phyloP scores from a whole-genome alignment of 2,113 vertebrate species.

The Leptobrachium leishanense region DNA sequence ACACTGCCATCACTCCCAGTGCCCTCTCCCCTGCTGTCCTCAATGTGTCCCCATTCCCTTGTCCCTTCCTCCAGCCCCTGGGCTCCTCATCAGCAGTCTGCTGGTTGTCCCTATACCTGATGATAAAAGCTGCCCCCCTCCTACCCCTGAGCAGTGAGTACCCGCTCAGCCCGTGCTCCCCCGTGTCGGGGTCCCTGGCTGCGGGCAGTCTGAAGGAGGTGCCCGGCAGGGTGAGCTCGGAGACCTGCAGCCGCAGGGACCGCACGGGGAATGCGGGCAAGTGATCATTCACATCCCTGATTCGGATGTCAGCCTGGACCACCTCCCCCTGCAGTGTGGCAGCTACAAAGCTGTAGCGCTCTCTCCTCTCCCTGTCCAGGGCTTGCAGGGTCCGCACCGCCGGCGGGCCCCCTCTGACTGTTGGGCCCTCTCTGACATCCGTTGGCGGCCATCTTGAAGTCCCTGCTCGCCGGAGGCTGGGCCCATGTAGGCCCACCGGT shows the following conservation, averaged over 20 bases:
- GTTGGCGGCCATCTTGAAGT: no score
- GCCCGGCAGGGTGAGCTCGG: slow-evolving; percentile 78
- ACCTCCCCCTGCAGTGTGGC: no score
- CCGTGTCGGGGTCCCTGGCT: slow-evolving; percentile 79
- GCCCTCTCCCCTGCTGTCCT: no score
- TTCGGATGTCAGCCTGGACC: no score
- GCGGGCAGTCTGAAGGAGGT: slow-evolving; percentile 77
- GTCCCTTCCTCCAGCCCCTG: no score
- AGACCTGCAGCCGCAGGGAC: slow-evolving; percentile 70
- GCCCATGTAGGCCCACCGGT: no score
- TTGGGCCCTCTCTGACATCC: no score
- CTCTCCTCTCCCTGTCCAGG: slow-evolving; percentile 82
- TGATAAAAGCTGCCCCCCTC: slow-evolving; percentile 43
- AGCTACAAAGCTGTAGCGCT: slow-evolving; percentile 53
- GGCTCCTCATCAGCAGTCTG: neutral
- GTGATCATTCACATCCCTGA: no score
- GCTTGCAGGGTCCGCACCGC: slow-evolving; percentile 76
- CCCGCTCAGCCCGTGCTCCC: slow-evolving; percentile 73
- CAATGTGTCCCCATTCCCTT: no score
- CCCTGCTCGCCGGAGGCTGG: no score
- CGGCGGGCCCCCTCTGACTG: no score
- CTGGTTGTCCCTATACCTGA: slow-evolving; percentile 24
- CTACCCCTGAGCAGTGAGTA: slow-evolving; percentile 70
- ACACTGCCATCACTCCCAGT: no score
- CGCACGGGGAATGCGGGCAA: slow-evolving; percentile 70